Percentiles rank a stretch among this genome's conserved stretches.
These are phyloP conservation scores for Melanogrammus aeglefinus DNA, from an alignment of 2,797 vertebrate genomes.

Conservation along the genomic window DNA sequence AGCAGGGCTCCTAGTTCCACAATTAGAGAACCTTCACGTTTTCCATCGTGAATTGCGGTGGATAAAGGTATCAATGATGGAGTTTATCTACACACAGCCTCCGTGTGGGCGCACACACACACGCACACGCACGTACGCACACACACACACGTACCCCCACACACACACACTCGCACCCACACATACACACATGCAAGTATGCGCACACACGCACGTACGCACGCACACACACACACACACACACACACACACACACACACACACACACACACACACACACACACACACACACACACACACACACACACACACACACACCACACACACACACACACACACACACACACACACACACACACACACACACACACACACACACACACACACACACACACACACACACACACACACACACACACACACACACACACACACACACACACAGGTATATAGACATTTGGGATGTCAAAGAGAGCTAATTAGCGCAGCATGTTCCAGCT, in stretches of 20 bases:
- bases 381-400: neutral
- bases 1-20: slow-evolving; percentile 42
- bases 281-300: neutral
- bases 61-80: slow-evolving; percentile 1
- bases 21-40: slow-evolving; percentile 36
- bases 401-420: slow-evolving; percentile 1
- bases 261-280: neutral
- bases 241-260: neutral
- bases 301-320: neutral
- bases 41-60: neutral
- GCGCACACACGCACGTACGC: neutral
- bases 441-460: neutral
- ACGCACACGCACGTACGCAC: neutral
- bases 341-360: neutral
- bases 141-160: slow-evolving; percentile 3
- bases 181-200: neutral
- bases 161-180: neutral
- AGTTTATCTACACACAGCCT: neutral
- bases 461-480: no score
- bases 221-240: slow-evolving; percentile 3
- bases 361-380: neutral
- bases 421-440: slow-evolving; percentile 5
- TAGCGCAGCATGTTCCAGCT: no score
- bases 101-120: neutral
- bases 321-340: neutral